Evolutionary conservation across 2,113 vertebrate genomes (phyloP).

Genomic region (Anolis sagrei): DNA sequence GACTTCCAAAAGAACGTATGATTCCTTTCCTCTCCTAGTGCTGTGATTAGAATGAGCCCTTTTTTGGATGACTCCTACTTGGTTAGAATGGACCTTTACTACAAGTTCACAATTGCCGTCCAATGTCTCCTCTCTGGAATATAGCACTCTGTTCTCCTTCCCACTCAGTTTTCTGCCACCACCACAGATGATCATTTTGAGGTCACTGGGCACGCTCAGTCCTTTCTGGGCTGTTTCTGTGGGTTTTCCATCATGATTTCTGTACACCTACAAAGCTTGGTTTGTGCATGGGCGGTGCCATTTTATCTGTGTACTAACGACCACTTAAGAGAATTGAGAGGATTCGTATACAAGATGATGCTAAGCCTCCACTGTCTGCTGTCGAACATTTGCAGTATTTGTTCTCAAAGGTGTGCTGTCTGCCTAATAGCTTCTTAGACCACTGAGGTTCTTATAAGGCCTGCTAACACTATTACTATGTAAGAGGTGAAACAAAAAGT

Average conservation of each 20-base stretch:
- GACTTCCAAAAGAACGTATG: too few relatives aligned
- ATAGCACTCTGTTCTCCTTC: neutral
- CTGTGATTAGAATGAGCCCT: too few relatives aligned
- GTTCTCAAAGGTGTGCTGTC: neutral
- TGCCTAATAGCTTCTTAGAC: neutral
- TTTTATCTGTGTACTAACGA: neutral
- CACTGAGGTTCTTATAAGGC: neutral
- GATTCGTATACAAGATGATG: neutral
- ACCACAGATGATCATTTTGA: neutral
- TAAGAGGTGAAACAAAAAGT: neutral
- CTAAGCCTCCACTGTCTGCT: neutral
- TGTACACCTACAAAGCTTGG: neutral
- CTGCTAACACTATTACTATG: neutral
- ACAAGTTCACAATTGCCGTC: too few relatives aligned
- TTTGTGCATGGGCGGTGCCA: neutral
- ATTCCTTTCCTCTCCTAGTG: too few relatives aligned
- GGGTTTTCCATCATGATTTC: neutral
- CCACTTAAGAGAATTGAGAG: constrained; percentile 2
- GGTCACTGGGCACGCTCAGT: neutral
- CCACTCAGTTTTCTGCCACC: neutral
- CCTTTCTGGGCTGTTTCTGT: neutral
- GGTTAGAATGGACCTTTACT: too few relatives aligned
- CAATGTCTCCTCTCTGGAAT: neutral
- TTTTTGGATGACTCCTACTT: too few relatives aligned
- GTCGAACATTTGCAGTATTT: constrained; percentile 13